Evolutionary conservation across 2,113 vertebrate genomes (phyloP).

Genomic region (Otis tarda): DNA sequence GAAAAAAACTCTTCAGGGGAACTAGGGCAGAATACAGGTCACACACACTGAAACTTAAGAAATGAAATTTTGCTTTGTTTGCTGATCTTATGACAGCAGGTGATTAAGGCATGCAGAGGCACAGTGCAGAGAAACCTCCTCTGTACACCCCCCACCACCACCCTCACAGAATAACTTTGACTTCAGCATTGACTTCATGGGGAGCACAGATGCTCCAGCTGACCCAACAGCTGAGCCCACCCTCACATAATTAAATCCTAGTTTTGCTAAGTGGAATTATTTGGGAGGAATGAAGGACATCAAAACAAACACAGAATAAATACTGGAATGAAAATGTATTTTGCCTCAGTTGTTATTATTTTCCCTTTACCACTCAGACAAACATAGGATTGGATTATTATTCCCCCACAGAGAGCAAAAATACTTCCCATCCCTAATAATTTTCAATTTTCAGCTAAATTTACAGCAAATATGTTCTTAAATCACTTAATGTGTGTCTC

Average conservation of each 20-base stretch:
- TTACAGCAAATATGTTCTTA: neutral
- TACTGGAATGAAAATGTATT: neutral
- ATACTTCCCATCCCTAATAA: neutral
- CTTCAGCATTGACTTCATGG: neutral
- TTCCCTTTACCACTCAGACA: neutral
- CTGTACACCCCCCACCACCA: fast-evolving
- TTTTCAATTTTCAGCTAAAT: neutral
- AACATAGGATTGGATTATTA: neutral
- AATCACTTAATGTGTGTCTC: fast-evolving
- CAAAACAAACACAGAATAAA: neutral
- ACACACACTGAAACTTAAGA: neutral
- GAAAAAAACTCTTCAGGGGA: neutral
- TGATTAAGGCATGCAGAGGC: neutral
- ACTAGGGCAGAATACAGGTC: neutral
- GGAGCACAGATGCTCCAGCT: neutral
- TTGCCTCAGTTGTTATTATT: neutral
- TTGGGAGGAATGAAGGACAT: neutral
- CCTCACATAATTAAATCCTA: neutral
- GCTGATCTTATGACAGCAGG: neutral
- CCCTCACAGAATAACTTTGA: neutral
- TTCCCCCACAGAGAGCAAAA: neutral
- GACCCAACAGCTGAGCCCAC: neutral
- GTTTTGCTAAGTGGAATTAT: neutral
- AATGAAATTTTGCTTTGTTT: neutral
- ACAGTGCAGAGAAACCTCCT: neutral